phyloP scores from a whole-genome alignment of 2,797 vertebrate genomes.

The Anabas testudineus region DNA sequence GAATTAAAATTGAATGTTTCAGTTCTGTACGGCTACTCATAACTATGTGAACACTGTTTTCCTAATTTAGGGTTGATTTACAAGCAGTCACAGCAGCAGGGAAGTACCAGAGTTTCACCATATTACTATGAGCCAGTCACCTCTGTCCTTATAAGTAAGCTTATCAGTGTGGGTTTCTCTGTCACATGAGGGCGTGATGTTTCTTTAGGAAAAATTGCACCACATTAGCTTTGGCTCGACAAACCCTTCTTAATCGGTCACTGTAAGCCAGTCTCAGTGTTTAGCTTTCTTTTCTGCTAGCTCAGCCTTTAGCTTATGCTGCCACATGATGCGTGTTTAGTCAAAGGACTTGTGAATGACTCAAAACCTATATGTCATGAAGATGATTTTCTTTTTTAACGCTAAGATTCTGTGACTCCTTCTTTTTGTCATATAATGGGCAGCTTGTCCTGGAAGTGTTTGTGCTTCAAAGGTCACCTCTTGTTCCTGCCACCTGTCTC shows the following conservation, averaged over 20 bases:
- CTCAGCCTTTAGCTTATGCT: conserved; percentile 28
- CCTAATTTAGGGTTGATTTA: conserved; percentile 14
- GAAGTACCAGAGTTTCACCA: conserved; percentile 35
- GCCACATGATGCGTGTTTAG: conserved; percentile 7
- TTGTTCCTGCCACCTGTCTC: conserved; percentile 10
- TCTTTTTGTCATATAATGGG: conserved; percentile 12
- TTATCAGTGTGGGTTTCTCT: conserved; percentile 34
- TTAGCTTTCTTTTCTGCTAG: background rate
- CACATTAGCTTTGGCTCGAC: conserved; percentile 32
- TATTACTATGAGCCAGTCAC: conserved; percentile 15
- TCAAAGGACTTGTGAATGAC: conserved; percentile 1
- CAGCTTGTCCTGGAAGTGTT: conserved; percentile 35
- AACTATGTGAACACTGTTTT: background rate
- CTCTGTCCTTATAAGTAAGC: conserved; percentile 10
- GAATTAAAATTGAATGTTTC: background rate
- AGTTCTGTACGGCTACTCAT: background rate
- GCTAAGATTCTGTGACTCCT: background rate
- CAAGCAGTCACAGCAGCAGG: background rate
- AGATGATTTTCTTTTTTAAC: background rate
- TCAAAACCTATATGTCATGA: background rate
- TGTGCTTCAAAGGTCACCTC: conserved; percentile 49
- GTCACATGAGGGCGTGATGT: conserved; percentile 54
- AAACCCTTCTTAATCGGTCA: conserved; percentile 27
- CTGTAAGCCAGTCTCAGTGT: conserved; percentile 16
- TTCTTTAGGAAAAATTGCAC: conserved; percentile 56